These are phyloP conservation scores for Cyclopterus lumpus DNA, from an alignment of 2,797 vertebrate species.

Conservation along the genomic window DNA sequence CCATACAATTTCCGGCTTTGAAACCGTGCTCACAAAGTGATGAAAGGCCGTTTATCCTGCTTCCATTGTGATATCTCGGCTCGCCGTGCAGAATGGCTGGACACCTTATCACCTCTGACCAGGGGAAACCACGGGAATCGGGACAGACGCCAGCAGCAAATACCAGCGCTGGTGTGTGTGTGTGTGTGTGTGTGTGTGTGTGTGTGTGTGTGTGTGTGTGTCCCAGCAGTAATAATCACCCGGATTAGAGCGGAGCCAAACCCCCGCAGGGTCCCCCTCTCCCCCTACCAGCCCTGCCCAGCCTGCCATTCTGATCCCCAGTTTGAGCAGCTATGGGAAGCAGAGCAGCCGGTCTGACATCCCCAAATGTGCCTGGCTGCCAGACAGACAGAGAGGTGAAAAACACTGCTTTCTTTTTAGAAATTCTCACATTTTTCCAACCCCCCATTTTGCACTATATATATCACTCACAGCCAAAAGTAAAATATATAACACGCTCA, in stretches of 20 bases:
- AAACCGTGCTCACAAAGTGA: constrained; percentile 58
- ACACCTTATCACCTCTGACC: constrained; percentile 78
- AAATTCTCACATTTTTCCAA: constrained; percentile 25
- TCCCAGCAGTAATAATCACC: constrained; percentile 83
- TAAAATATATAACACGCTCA: constrained; percentile 54
- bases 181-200: constrained; percentile 63
- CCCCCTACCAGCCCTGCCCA: constrained; percentile 32
- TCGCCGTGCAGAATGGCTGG: constrained; percentile 56
- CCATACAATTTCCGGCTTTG: constrained; percentile 12
- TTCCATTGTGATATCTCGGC: constrained; percentile 68
- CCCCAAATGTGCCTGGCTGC: constrained; percentile 33
- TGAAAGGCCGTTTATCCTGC: constrained; percentile 72
- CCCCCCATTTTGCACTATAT: constrained; percentile 47
- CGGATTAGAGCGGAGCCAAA: constrained; percentile 82
- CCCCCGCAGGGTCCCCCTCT: constrained; percentile 69
- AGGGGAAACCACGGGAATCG: constrained; percentile 58
- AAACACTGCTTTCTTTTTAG: constrained; percentile 18
- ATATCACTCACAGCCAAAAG: constrained; percentile 51
- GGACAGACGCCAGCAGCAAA: constrained; percentile 77
- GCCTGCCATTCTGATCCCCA: constrained; percentile 63
- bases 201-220: constrained; percentile 55
- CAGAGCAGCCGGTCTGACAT: constrained; percentile 62
- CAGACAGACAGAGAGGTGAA: constrained; percentile 47
- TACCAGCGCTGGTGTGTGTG: constrained; percentile 64
- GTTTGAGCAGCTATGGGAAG: constrained; percentile 65